Evolutionary conservation across 2,113 vertebrate species (phyloP).

Genomic region (Cnemophilus loriae): DNA sequence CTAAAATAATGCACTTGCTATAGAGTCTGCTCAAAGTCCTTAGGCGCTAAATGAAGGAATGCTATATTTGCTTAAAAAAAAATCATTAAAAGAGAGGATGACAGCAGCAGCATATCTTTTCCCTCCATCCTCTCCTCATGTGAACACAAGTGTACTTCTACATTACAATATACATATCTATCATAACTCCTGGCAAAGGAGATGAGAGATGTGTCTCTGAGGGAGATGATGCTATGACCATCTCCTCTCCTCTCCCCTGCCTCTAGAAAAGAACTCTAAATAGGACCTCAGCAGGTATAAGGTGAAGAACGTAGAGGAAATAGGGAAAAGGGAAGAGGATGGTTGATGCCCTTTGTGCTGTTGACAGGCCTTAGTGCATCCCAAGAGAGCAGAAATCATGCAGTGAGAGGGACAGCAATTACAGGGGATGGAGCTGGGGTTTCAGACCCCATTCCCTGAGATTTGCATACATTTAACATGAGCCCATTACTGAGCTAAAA

Average conservation of each 20-base stretch:
- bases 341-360: neutral
- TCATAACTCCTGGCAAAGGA: neutral
- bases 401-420: neutral
- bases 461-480: neutral
- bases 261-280: neutral
- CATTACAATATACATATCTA: too few species aligned
- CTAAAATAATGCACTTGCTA: neutral
- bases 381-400: neutral
- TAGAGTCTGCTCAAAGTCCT: neutral
- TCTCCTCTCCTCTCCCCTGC: neutral
- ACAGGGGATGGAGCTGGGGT: rapidly evolving
- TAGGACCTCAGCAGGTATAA: rapidly evolving
- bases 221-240: neutral
- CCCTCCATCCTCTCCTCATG: neutral
- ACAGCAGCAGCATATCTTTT: neutral
- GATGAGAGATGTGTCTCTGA: neutral
- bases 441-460: neutral
- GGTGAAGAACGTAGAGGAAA: rapidly evolving
- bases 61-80: neutral
- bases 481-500: neutral
- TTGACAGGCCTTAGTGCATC: neutral
- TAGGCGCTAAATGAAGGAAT: neutral
- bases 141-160: neutral
- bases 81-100: neutral
- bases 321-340: neutral